Evolutionary conservation across 2,797 vertebrate genomes (phyloP).

Genomic region (Clangula hyemalis): DNA sequence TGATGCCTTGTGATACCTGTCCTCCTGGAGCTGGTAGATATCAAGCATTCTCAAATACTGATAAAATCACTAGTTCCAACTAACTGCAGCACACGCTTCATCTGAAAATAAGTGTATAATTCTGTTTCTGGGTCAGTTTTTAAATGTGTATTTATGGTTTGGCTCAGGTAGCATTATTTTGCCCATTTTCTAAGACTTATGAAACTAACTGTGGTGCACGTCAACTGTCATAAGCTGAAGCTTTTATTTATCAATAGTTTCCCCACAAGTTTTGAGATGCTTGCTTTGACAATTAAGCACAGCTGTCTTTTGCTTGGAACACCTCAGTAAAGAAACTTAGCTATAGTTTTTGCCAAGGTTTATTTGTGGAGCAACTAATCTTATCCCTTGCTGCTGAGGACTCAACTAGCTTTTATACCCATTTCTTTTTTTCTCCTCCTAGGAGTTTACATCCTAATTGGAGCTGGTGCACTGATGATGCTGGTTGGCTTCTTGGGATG

Average conservation of each 20-base stretch:
- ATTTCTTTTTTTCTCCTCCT: background rate
- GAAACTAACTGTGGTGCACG: background rate
- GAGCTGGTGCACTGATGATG: conserved; percentile 95
- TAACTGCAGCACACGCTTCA: background rate
- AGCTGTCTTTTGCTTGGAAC: background rate
- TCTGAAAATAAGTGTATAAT: background rate
- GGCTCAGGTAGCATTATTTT: background rate
- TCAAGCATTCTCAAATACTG: background rate
- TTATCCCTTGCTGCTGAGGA: background rate
- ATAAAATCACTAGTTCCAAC: background rate
- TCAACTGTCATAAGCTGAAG: background rate
- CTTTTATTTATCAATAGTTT: background rate
- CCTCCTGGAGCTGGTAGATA: background rate
- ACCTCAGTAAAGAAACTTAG: background rate
- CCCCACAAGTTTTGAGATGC: background rate
- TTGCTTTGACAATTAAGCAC: background rate
- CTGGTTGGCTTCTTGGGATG: conserved; percentile 97
- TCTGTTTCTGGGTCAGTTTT: background rate
- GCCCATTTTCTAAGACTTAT: background rate
- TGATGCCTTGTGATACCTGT: background rate
- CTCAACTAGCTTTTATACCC: background rate
- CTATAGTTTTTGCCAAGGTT: no score
- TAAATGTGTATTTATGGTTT: background rate
- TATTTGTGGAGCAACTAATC: background rate
- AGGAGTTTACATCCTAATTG: conserved; percentile 96